Percentiles rank a stretch among this genome's conserved stretches.
phyloP scores from a whole-genome alignment of 2,113 vertebrate species.

The Chrysemys picta region DNA sequence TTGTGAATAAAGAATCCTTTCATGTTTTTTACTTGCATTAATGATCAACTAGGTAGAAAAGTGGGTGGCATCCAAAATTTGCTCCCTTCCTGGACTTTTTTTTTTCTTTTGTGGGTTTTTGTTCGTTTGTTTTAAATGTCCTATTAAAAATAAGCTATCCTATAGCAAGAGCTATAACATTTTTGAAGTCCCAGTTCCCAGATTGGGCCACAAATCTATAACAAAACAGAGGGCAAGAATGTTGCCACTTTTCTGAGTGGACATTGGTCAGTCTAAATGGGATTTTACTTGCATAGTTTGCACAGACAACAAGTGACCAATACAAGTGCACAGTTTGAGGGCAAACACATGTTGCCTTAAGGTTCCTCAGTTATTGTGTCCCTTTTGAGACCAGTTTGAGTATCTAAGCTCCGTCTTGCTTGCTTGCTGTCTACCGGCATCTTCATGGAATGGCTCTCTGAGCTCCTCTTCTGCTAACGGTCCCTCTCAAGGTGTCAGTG shows the following conservation, averaged over 20 bases:
- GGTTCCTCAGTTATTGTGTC: not conserved
- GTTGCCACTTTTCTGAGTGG: not conserved
- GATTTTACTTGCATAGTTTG: not conserved
- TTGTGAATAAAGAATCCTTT: not conserved
- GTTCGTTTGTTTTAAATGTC: no score
- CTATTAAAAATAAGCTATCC: no score
- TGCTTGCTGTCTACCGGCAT: not conserved
- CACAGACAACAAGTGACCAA: not conserved
- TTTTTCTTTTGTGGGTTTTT: not conserved
- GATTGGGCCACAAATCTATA: not conserved
- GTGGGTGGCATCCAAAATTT: not conserved
- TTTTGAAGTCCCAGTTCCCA: not conserved
- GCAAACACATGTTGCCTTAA: not conserved
- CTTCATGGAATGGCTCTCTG: not conserved
- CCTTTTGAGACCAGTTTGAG: not conserved
- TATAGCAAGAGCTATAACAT: not conserved
- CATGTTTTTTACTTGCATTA: not conserved
- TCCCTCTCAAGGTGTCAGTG: not conserved
- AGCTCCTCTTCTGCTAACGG: not conserved
- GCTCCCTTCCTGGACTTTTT: not conserved
- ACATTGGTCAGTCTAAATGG: not conserved
- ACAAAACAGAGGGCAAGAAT: not conserved
- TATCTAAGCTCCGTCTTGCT: not conserved
- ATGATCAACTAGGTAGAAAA: not conserved
- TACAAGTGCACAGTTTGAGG: not conserved